Evolutionary conservation across 2,797 vertebrate genomes (phyloP).

Genomic region (Antrozous pallidus): DNA sequence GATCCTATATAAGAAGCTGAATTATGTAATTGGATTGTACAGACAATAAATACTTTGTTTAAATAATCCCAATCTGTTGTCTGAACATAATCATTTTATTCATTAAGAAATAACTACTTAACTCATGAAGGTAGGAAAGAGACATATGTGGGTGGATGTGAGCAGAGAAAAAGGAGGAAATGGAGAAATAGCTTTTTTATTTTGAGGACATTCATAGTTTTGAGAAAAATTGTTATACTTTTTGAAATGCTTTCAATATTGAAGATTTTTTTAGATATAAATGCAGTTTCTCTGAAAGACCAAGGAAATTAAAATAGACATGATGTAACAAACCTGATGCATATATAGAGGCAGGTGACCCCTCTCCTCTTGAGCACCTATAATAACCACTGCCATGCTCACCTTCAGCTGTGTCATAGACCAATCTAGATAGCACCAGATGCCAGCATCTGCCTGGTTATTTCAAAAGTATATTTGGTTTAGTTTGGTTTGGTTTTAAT

Average conservation of each 20-base stretch:
- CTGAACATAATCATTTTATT: neutral
- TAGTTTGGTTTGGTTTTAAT: neutral
- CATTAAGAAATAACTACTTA: neutral
- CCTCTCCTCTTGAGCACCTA: neutral
- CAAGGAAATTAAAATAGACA: neutral
- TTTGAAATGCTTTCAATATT: neutral
- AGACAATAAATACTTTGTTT: neutral
- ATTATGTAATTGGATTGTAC: neutral
- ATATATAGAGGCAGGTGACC: neutral
- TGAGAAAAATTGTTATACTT: neutral
- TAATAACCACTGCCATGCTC: neutral
- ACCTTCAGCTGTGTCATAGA: neutral
- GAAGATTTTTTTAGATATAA: neutral
- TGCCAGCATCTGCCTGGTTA: neutral
- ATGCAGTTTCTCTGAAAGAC: neutral
- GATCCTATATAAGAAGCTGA: neutral
- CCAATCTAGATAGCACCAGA: neutral
- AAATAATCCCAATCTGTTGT: neutral
- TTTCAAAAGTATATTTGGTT: neutral
- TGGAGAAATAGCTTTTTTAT: neutral
- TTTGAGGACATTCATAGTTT: neutral
- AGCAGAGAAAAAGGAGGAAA: neutral
- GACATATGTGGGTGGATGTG: neutral
- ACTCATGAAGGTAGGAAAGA: neutral
- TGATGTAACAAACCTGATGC: neutral